These are phyloP conservation scores for Poeciliopsis gracilis DNA, from an alignment of 2,797 vertebrate species.

Conservation along the genomic window DNA sequence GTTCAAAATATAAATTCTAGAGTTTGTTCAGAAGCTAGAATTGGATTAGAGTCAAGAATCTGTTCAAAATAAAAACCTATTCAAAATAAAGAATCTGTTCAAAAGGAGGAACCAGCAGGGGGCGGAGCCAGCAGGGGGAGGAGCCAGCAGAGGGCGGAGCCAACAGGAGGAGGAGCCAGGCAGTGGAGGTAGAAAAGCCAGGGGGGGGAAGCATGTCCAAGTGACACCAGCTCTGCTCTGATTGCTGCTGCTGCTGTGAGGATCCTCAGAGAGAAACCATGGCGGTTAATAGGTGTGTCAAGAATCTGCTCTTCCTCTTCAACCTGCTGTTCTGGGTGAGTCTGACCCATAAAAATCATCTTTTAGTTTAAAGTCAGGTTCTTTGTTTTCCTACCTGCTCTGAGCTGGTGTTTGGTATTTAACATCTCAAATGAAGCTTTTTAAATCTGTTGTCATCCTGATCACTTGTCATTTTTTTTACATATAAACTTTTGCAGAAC, in stretches of 20 bases:
- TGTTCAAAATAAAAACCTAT: too few species aligned
- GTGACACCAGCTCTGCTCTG: slow-evolving; percentile 23
- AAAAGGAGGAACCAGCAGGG: too few species aligned
- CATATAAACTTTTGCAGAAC: slow-evolving; percentile 13
- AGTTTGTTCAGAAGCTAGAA: too few species aligned
- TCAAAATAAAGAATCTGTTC: too few species aligned
- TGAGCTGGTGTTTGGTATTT: neutral
- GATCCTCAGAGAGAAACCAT: slow-evolving; percentile 32
- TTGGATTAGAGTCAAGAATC: too few species aligned
- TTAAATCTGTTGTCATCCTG: neutral
- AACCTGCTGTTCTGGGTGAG: slow-evolving; percentile 81
- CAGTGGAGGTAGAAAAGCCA: neutral
- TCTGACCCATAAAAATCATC: neutral
- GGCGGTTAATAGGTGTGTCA: slow-evolving; percentile 76
- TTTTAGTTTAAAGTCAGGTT: neutral
- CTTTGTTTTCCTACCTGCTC: neutral
- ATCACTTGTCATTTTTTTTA: neutral
- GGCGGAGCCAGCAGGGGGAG: too few species aligned
- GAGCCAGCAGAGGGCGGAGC: too few species aligned
- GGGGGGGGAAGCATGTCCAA: slow-evolving; percentile 1
- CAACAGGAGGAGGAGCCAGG: too few species aligned
- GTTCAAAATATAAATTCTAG: too few species aligned
- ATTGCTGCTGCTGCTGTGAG: neutral
- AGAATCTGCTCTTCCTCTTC: slow-evolving; percentile 76
- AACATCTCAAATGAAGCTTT: neutral